Conservation (phyloP, 2,797 vertebrate genomes). For the Manis pentadactyla region DNA sequence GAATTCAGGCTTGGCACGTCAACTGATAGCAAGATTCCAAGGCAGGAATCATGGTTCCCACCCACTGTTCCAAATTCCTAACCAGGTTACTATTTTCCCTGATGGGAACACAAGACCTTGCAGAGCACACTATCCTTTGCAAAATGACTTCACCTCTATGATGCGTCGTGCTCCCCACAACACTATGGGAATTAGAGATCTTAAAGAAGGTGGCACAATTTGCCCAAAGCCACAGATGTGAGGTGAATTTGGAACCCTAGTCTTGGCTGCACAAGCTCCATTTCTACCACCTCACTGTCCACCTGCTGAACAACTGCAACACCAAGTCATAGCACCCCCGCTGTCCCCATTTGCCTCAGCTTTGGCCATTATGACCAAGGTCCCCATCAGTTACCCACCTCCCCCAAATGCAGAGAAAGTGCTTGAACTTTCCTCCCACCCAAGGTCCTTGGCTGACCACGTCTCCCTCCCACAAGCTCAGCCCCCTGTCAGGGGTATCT, state of each 20-base stretch:
- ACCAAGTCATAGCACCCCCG: neutral
- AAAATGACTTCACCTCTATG: neutral
- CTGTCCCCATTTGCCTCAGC: neutral
- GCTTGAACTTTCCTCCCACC: neutral
- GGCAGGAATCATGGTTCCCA: neutral
- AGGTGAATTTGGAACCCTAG: neutral
- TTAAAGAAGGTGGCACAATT: neutral
- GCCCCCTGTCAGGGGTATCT: neutral
- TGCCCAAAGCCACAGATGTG: neutral
- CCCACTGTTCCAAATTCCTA: no score
- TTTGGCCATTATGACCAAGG: neutral
- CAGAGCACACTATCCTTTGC: neutral
- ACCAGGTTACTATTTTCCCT: neutral
- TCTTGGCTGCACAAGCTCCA: no score
- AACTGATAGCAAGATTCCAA: neutral
- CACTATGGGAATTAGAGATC: neutral
- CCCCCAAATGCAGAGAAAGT: neutral
- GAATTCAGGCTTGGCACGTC: neutral
- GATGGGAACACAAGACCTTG: neutral
- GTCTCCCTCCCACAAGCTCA: neutral
- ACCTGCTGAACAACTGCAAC: neutral
- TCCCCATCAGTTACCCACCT: neutral
- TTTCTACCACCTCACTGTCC: no score
- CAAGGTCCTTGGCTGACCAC: neutral
- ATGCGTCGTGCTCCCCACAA: neutral